phyloP scores from a whole-genome alignment of 1,140 invertebrate species.

The Cepaea nemoralis region DNA sequence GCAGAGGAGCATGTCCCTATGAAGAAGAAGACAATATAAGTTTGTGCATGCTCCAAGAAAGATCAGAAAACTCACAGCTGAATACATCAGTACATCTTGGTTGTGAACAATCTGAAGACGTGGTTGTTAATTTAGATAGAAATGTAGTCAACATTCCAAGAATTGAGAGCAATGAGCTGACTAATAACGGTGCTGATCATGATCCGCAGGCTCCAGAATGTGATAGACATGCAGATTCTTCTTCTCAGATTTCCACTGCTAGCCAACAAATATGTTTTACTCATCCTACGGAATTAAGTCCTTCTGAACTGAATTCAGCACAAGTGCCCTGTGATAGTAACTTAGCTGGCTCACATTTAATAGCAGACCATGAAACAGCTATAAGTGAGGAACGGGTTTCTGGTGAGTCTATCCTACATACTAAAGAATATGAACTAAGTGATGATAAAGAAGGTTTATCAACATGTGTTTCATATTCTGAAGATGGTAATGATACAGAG shows the following conservation, averaged over 20 bases:
- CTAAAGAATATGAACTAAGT: not conserved
- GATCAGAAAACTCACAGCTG: not conserved
- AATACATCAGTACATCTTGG: not conserved
- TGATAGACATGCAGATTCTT: slow-evolving; percentile 24
- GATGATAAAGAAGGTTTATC: not conserved
- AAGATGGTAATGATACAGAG: not conserved
- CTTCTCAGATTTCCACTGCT: not conserved
- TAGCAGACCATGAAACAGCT: not conserved
- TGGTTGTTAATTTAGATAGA: not conserved
- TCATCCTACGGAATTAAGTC: not conserved
- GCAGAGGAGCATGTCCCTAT: not conserved
- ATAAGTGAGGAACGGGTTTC: not conserved
- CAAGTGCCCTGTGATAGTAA: not conserved
- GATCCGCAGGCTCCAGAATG: slow-evolving; percentile 33
- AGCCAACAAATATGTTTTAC: not conserved
- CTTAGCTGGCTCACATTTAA: too few relatives aligned
- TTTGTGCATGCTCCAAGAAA: not conserved
- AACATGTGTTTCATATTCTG: not conserved
- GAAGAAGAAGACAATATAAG: slow-evolving; percentile 18
- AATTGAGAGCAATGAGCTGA: not conserved
- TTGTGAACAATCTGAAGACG: not conserved
- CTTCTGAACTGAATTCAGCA: not conserved
- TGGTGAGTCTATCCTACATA: not conserved
- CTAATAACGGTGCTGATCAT: not conserved
- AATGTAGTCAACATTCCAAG: not conserved